phyloP scores from a whole-genome alignment of 2,888 invertebrate species.

The Drosophila rellima region DNA sequence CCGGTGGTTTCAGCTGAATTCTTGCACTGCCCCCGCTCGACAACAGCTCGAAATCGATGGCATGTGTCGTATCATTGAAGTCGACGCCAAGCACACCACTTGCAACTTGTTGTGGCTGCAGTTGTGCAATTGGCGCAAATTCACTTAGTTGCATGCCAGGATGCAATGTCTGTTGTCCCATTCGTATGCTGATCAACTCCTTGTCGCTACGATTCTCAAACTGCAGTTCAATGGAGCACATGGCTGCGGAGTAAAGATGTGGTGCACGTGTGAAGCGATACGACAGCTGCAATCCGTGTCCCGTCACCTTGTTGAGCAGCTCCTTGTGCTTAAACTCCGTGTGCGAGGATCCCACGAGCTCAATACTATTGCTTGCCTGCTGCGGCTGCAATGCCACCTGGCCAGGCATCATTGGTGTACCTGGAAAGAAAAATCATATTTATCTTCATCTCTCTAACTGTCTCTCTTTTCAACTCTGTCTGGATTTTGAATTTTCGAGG shows the following conservation, averaged over 20 bases:
- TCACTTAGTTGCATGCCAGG: slow-evolving; percentile 91
- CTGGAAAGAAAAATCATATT: slow-evolving; percentile 39
- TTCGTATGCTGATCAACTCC: slow-evolving; percentile 86
- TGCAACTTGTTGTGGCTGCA: slow-evolving; percentile 89
- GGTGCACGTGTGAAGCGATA: slow-evolving; percentile 92
- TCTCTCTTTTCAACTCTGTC: not conserved
- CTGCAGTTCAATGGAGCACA: slow-evolving; percentile 93
- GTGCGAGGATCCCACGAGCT: slow-evolving; percentile 88
- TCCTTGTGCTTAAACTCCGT: slow-evolving; percentile 88
- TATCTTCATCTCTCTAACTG: not conserved
- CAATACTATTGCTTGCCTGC: slow-evolving; percentile 85
- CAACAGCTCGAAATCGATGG: slow-evolving; percentile 92
- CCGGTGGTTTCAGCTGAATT: slow-evolving; percentile 91
- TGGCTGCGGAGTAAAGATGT: slow-evolving; percentile 92
- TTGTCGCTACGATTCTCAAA: slow-evolving; percentile 90
- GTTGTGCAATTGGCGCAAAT: slow-evolving; percentile 89
- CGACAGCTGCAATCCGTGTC: slow-evolving; percentile 89
- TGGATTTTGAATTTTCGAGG: too few relatives aligned
- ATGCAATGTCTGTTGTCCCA: slow-evolving; percentile 88
- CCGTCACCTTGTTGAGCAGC: slow-evolving; percentile 90
- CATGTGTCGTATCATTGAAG: slow-evolving; percentile 96
- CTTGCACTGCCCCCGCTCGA: slow-evolving; percentile 88
- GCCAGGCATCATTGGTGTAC: slow-evolving; percentile 70
- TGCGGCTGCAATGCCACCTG: slow-evolving; percentile 67
- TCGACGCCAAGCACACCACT: slow-evolving; percentile 93